Evolutionary conservation across 1,140 invertebrate genomes (phyloP).

Genomic region (Apis cerana): DNA sequence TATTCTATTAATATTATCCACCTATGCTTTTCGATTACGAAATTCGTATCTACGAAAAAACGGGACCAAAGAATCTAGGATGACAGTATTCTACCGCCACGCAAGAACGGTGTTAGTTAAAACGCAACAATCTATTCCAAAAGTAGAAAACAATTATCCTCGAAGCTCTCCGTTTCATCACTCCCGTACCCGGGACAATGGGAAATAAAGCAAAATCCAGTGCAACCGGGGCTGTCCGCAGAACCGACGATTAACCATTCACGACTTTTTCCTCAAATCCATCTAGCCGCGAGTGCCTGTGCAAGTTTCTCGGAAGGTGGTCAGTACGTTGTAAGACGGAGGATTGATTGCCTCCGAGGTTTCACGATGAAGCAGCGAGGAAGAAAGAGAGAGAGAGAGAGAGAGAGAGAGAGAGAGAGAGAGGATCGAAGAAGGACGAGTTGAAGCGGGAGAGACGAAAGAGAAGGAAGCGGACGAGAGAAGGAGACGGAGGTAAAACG

Average conservation of each 20-base stretch:
- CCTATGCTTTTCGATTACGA: neutral
- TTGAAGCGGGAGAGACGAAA: conserved; percentile 21
- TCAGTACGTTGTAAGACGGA: conserved; percentile 80
- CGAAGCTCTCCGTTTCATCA: neutral
- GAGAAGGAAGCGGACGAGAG: conserved; percentile 48
- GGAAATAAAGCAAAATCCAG: conserved; percentile 20
- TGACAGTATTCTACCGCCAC: neutral
- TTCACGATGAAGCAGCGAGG: conserved; percentile 63
- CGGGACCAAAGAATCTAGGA: neutral
- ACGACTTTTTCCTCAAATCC: conserved; percentile 65
- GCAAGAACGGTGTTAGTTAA: neutral
- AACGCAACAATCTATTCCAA: neutral
- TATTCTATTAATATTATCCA: neutral
- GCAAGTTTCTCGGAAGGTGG: conserved; percentile 72
- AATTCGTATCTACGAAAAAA: too few relatives aligned
- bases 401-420: conserved; percentile 37
- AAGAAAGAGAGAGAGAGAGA: conserved; percentile 46
- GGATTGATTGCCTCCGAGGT: conserved; percentile 79
- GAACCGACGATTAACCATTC: conserved; percentile 65
- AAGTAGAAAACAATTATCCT: neutral
- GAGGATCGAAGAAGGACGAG: conserved; percentile 42
- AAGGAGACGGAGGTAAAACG: conserved; percentile 65
- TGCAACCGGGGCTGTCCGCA: conserved; percentile 1
- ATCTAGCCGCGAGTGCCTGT: conserved; percentile 53
- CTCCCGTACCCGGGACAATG: neutral